These are phyloP conservation scores for Saxidomus purpurata DNA, from an alignment of 1,140 invertebrate genomes.

Conservation along the genomic window DNA sequence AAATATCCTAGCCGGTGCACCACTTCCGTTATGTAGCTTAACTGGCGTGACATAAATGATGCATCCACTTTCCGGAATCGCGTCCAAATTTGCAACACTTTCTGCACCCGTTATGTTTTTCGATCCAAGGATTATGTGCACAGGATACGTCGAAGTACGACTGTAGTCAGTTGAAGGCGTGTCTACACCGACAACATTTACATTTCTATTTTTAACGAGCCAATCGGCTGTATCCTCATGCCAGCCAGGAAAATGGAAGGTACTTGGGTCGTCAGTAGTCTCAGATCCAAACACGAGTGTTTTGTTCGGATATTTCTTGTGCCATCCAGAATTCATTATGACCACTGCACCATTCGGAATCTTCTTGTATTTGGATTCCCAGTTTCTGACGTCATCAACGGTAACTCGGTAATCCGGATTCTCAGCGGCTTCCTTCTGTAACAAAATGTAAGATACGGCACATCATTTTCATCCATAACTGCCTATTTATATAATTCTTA, in stretches of 20 bases:
- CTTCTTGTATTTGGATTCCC: constrained; percentile 73
- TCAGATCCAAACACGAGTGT: constrained; percentile 69
- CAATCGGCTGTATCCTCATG: constrained; percentile 75
- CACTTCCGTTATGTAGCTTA: constrained; percentile 74
- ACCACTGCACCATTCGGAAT: constrained; percentile 77
- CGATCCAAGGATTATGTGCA: constrained; percentile 70
- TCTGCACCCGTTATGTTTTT: constrained; percentile 73
- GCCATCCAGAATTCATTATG: constrained; percentile 82
- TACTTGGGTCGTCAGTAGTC: constrained; percentile 58
- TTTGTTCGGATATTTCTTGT: constrained; percentile 72
- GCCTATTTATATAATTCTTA: too few relatives aligned
- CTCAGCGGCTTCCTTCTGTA: constrained; percentile 57
- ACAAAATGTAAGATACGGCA: too few relatives aligned
- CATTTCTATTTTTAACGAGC: constrained; percentile 71
- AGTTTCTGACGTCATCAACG: constrained; percentile 70
- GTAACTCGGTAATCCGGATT: constrained; percentile 74
- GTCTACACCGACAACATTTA: constrained; percentile 73
- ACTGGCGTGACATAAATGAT: constrained; percentile 70
- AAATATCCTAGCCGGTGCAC: constrained; percentile 76
- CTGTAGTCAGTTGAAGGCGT: constrained; percentile 78
- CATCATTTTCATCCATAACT: too few relatives aligned
- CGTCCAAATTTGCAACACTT: constrained; percentile 72
- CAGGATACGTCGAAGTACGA: constrained; percentile 74
- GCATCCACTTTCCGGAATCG: constrained; percentile 69
- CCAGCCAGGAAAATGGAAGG: constrained; percentile 78